phyloP scores from a whole-genome alignment of 2,113 vertebrate species.

The Cepphus grylle region DNA sequence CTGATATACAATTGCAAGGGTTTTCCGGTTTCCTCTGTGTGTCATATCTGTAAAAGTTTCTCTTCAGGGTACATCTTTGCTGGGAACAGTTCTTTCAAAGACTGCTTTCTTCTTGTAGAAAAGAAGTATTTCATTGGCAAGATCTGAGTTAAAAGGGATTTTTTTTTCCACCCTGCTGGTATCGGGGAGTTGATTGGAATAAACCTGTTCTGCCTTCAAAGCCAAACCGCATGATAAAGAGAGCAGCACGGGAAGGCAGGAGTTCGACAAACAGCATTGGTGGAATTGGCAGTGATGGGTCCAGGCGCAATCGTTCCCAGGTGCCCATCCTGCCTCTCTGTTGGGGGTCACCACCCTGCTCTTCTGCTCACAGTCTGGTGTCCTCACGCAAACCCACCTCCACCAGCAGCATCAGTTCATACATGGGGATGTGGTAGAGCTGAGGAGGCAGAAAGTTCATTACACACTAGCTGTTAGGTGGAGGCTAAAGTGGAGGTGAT shows the following conservation, averaged over 20 bases:
- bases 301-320: accelerated
- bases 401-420: not conserved
- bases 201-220: not conserved
- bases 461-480: not conserved
- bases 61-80: not conserved
- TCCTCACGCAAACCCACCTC: not conserved
- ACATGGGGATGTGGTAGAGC: not conserved
- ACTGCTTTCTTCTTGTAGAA: not conserved
- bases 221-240: not conserved
- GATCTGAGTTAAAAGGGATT: not conserved
- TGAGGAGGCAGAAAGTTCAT: not conserved
- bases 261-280: accelerated
- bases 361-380: not conserved
- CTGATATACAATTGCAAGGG: not conserved
- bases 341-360: not conserved
- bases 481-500: not conserved
- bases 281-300: not conserved
- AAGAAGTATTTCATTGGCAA: not conserved
- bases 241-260: not conserved
- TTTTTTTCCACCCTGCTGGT: not conserved
- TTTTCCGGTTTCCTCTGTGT: not conserved
- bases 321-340: not conserved
- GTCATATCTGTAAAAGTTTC: not conserved
- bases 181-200: not conserved
- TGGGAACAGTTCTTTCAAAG: not conserved